These are phyloP conservation scores for Bombus terrestris DNA, from an alignment of 1,140 invertebrate genomes.

Conservation along the genomic window DNA sequence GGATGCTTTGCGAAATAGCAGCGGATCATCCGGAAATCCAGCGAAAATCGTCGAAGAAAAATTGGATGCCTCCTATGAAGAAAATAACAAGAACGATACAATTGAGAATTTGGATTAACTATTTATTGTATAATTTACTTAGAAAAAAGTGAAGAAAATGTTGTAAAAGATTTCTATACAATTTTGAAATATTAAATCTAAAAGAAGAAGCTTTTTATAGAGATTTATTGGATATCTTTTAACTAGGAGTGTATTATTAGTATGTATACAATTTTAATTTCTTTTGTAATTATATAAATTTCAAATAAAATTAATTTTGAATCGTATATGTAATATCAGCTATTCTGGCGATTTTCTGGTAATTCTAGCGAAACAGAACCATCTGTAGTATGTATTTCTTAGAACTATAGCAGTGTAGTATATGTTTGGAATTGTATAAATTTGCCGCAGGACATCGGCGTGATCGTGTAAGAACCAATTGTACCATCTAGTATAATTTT, in stretches of 20 bases:
- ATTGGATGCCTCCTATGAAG: neutral
- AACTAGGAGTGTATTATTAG: neutral
- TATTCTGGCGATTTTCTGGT: neutral
- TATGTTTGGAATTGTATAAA: no score
- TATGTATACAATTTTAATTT: neutral
- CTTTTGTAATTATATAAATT: neutral
- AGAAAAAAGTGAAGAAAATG: no score
- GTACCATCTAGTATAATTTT: no score
- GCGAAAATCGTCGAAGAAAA: slow-evolving; percentile 7
- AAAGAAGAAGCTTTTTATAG: neutral
- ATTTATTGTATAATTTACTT: neutral
- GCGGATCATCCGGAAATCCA: neutral
- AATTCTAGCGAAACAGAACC: no score
- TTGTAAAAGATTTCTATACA: neutral
- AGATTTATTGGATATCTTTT: neutral
- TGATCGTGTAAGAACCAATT: no score
- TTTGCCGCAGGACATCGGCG: no score
- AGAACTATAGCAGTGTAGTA: no score
- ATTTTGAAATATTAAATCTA: neutral
- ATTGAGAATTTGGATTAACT: neutral
- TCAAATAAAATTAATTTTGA: neutral
- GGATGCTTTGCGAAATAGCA: neutral
- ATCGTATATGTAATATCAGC: neutral
- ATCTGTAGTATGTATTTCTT: no score
- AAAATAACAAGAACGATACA: slow-evolving; percentile 7